Conservation (phyloP, 2,888 invertebrate species). For the Galerucella pusilla region DNA sequence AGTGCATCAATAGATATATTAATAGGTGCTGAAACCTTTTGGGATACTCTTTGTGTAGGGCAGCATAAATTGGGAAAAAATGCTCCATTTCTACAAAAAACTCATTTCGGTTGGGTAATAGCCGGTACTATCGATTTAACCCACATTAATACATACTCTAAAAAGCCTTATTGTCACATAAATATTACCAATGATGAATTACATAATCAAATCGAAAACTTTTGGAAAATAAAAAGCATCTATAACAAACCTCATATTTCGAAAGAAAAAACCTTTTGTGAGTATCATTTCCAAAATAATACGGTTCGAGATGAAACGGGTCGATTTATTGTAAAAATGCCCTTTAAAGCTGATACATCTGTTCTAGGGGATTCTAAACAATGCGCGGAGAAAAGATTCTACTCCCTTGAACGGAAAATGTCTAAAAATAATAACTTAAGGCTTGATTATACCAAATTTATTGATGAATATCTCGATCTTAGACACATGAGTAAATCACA, state of each 20-base stretch:
- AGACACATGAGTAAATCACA: constrained; percentile 26
- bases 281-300: constrained; percentile 19
- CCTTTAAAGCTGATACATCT: neutral
- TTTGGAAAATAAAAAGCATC: neutral
- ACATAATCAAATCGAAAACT: neutral
- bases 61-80: too few species aligned
- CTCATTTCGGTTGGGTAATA: constrained; percentile 15
- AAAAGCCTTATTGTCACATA: neutral
- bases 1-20: too few species aligned
- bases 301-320: constrained; percentile 7
- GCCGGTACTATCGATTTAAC: neutral
- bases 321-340: constrained; percentile 11
- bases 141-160: too few species aligned
- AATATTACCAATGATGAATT: constrained; percentile 4
- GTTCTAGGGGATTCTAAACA: constrained; percentile 16
- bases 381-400: constrained; percentile 16
- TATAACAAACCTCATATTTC: constrained; percentile 10
- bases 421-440: neutral
- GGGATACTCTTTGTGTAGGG: too few species aligned
- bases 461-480: constrained; percentile 20
- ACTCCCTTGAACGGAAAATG: neutral
- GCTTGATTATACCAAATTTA: constrained; percentile 2
- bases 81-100: too few species aligned
- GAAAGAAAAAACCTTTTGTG: constrained; percentile 14
- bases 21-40: too few species aligned